Conservation (phyloP, 2,888 invertebrate genomes). For the Philopedon plagiatum region DNA sequence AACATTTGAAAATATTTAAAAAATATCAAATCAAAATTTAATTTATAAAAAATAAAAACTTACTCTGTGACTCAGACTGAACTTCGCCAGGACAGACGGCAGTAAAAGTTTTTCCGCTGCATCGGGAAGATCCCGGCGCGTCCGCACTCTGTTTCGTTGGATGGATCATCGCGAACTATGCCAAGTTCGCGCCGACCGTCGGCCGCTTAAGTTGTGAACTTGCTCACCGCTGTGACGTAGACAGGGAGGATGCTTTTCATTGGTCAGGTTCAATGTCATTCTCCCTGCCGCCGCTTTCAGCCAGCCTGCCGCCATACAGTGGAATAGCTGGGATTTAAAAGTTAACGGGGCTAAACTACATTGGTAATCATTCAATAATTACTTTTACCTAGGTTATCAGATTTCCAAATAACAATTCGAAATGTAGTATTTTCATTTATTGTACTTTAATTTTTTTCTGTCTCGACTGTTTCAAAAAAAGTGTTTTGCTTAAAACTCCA, state of each 20-base stretch:
- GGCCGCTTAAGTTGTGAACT: slow-evolving; percentile 31
- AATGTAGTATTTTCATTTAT: no score
- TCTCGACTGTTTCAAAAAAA: no score
- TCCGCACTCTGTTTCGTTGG: slow-evolving; percentile 19
- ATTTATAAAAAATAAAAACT: background rate
- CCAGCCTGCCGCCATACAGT: slow-evolving; percentile 15
- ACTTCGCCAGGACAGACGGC: slow-evolving; percentile 1
- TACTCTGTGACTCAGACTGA: slow-evolving; percentile 3
- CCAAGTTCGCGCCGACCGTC: slow-evolving; percentile 34
- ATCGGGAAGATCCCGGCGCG: slow-evolving; percentile 21
- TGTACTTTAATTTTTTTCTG: no score
- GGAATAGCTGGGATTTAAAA: background rate
- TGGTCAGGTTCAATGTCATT: slow-evolving; percentile 39
- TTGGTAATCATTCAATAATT: no score
- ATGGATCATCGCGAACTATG: slow-evolving; percentile 40
- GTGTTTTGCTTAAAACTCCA: no score
- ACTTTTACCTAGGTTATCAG: no score
- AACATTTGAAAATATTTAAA: background rate
- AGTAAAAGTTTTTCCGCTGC: slow-evolving; percentile 16
- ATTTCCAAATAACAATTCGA: no score
- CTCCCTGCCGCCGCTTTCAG: slow-evolving; percentile 11
- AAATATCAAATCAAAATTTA: background rate
- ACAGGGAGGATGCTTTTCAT: slow-evolving; percentile 22
- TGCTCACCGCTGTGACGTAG: slow-evolving; percentile 39
- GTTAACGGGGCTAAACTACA: background rate